A percentile compares a stretch with the other conserved stretches of the same genome.
phyloP scores from a whole-genome alignment of 1,140 invertebrate species.

The Proctacanthus coquilletti region DNA sequence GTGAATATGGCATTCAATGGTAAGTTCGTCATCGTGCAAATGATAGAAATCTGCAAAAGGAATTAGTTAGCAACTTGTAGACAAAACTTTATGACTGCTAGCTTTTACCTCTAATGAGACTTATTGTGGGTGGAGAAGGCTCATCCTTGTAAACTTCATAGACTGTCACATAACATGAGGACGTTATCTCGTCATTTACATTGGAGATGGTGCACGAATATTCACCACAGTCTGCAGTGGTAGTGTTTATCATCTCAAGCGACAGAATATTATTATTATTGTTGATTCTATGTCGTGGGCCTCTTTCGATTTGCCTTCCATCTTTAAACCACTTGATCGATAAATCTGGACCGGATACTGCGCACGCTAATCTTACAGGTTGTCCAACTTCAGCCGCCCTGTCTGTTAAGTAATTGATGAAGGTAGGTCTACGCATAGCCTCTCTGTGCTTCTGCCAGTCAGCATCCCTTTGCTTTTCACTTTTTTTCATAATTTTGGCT shows the following conservation, averaged over 20 bases:
- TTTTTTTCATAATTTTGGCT: slow-evolving; percentile 13
- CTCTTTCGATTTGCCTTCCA: slow-evolving; percentile 38
- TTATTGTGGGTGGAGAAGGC: slow-evolving; percentile 27
- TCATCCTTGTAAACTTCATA: slow-evolving; percentile 29
- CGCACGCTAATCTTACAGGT: slow-evolving; percentile 66
- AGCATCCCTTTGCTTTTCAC: slow-evolving; percentile 27
- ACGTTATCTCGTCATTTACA: slow-evolving; percentile 48
- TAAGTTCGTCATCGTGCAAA: slow-evolving; percentile 26
- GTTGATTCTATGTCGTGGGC: slow-evolving; percentile 38
- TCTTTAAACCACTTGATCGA: slow-evolving; percentile 74
- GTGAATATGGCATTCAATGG: slow-evolving; percentile 24
- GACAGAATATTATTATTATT: slow-evolving; percentile 53
- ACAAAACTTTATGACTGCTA: neutral
- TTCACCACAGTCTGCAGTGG: slow-evolving; percentile 49
- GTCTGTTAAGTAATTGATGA: slow-evolving; percentile 52
- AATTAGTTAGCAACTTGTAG: neutral
- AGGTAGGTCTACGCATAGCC: slow-evolving; percentile 20
- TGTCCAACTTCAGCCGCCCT: slow-evolving; percentile 56
- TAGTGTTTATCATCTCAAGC: slow-evolving; percentile 55
- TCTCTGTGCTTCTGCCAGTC: slow-evolving; percentile 26
- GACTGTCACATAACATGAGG: slow-evolving; percentile 38
- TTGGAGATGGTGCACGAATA: slow-evolving; percentile 62
- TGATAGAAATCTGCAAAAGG: slow-evolving; percentile 26
- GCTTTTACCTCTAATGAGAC: slow-evolving; percentile 24
- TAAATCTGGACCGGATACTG: slow-evolving; percentile 66